Evolutionary conservation across 2,113 vertebrate species (phyloP).

Genomic region (Agelaius phoeniceus): DNA sequence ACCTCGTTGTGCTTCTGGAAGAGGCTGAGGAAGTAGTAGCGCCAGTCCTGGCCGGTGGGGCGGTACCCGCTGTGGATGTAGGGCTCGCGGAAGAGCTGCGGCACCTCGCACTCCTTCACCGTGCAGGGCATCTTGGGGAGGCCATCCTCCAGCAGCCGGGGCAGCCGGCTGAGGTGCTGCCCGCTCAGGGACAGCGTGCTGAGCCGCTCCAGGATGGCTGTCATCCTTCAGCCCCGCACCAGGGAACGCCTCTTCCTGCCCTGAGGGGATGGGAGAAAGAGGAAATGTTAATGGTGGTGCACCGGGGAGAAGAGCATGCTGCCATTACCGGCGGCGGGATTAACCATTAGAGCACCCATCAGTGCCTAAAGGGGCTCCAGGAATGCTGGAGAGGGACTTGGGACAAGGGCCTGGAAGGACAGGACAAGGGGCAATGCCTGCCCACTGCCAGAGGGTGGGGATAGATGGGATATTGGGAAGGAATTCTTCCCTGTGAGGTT

Average conservation of each 20-base stretch:
- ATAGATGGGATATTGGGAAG: not conserved
- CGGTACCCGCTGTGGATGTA: constrained; percentile 89
- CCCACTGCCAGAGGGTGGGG: no score
- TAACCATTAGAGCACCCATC: not conserved
- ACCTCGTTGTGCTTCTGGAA: constrained; percentile 94
- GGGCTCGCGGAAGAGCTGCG: constrained; percentile 88
- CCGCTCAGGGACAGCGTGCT: constrained; percentile 80
- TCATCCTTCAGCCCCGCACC: not conserved
- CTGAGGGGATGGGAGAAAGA: not conserved
- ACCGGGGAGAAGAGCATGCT: fast-evolving
- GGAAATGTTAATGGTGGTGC: not conserved
- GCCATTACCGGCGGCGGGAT: not conserved
- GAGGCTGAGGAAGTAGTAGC: constrained; percentile 89
- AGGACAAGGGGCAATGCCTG: not conserved
- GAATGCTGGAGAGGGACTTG: not conserved
- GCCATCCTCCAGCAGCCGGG: constrained; percentile 76
- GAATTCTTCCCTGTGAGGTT: not conserved
- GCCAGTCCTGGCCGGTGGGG: constrained; percentile 84
- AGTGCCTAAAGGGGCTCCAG: not conserved
- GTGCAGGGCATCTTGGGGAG: constrained; percentile 83
- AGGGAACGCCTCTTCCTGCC: not conserved
- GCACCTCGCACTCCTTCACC: constrained; percentile 81
- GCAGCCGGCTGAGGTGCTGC: constrained; percentile 82
- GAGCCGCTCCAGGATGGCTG: constrained; percentile 81
- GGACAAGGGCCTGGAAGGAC: not conserved